Evolutionary conservation across 2,113 vertebrate genomes (phyloP).

Genomic region (Mirounga angustirostris): DNA sequence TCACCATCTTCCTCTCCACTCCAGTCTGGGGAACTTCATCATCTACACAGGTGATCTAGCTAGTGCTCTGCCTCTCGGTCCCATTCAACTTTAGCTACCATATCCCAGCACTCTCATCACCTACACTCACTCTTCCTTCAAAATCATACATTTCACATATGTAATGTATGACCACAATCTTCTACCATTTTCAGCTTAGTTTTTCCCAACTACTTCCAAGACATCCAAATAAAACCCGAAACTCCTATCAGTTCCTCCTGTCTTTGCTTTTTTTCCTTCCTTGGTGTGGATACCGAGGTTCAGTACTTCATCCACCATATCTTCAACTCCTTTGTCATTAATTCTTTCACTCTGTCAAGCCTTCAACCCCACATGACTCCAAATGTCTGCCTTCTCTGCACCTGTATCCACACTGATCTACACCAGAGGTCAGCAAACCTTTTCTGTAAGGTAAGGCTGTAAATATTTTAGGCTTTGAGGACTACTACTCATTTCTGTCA

Average conservation of each 20-base stretch:
- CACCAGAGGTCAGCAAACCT: neutral
- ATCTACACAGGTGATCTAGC: neutral
- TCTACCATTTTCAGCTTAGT: neutral
- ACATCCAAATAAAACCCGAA: neutral
- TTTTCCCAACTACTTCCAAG: neutral
- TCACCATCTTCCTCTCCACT: neutral
- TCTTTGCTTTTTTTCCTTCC: neutral
- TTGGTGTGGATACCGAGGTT: neutral
- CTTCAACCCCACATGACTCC: neutral
- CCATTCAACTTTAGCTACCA: neutral
- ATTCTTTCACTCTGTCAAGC: neutral
- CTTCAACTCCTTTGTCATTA: neutral
- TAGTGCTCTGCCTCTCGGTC: neutral
- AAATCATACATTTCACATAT: neutral
- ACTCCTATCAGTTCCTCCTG: neutral
- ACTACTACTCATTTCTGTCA: neutral
- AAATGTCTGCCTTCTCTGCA: neutral
- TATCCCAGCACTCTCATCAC: neutral
- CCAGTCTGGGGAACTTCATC: neutral
- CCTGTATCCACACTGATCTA: neutral
- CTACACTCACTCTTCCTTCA: neutral
- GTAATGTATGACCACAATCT: neutral
- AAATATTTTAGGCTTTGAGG: conserved; percentile 9
- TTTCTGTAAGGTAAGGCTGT: neutral
- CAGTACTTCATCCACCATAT: neutral